Percentiles rank a stretch among this genome's conserved stretches.
Conservation (phyloP, 2,113 vertebrate genomes). For the Rhinolophus ferrumequinum region DNA sequence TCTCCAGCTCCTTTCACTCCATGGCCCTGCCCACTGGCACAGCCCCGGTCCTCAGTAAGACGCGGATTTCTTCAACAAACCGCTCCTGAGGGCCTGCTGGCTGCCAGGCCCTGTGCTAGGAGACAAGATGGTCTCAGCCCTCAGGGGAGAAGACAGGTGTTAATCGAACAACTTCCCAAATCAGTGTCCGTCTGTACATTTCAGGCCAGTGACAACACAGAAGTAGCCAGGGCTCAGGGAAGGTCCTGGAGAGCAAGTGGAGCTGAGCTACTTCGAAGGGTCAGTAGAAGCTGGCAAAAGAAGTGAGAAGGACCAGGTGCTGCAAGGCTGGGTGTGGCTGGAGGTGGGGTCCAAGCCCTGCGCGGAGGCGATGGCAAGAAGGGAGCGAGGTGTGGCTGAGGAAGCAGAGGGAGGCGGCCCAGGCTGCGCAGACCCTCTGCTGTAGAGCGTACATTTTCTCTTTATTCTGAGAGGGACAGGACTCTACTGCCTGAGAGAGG, state of each 20-base stretch:
- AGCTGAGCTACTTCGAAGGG: not conserved
- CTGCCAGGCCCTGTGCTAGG: not conserved
- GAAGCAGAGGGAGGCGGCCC: not conserved
- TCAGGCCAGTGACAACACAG: fast-evolving
- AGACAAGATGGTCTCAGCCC: fast-evolving
- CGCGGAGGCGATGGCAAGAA: too few relatives aligned
- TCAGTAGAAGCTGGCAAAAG: not conserved
- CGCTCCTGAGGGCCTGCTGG: not conserved
- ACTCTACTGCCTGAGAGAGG: not conserved
- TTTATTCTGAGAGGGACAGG: not conserved
- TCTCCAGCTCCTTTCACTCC: not conserved
- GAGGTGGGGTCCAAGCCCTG: not conserved
- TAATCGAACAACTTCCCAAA: fast-evolving
- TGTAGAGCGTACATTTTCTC: not conserved
- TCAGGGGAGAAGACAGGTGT: fast-evolving
- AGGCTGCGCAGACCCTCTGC: not conserved
- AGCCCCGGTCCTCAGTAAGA: not conserved
- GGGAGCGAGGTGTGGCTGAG: not conserved
- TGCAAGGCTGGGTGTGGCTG: not conserved
- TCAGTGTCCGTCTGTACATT: too few relatives aligned
- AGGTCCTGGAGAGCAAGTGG: not conserved
- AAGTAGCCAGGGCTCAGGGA: fast-evolving
- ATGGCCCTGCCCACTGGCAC: not conserved
- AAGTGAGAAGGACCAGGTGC: too few relatives aligned
- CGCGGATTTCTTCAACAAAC: not conserved